Evolutionary conservation across 2,888 invertebrate species (phyloP), one percentile per base, ranked within the genome.

Genomic region (Pterostichus niger): DNA sequence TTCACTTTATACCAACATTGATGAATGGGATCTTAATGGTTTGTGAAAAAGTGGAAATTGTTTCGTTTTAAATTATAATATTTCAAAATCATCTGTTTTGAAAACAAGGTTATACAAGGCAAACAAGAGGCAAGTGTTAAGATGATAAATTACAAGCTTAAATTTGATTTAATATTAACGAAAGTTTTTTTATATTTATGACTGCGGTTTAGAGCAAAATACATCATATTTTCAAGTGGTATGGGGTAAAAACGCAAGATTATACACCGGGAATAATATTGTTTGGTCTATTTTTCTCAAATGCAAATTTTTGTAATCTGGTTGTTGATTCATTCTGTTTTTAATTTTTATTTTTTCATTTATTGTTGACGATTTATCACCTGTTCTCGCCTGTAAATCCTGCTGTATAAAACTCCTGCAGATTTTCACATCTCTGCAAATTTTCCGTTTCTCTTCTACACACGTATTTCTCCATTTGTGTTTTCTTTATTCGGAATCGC

Each of bases 311-410:
- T 31, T 64, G 64, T 35, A 64, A 64, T 64, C 64, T 64, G 64
- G 59, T 6, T 64, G 64, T 64, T 64, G 64, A 64, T 64, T 64
- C 40, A 64, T 64, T 59, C 59, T 59, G 59, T 9, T 59, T 64
- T 64, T 33, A 64, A 64, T 64, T 64, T 64, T 64, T 64, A 64
- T 64, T 35, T 64, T 64, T 64, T 35, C 56, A 64, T 64, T 59
- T 59, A 31, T 59, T 11, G 6, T 33, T 5, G 64, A 35, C 35
- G 64, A 64, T 64, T 35, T 35, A 64, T 64, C 64, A 64, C 64
- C 64, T 33, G 64, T 64, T 6, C 64, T 64, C 64, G 11, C 64
- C 24, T 59, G 56, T 10, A 56, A 59, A 59, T 24, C 59, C 59
- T 33, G 35, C 33, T 33, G 33, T 64, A 64, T 64, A 64, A 64